These are phyloP conservation scores for Irena cyanogastra DNA, from an alignment of 2,113 vertebrate species.

Conservation along the genomic window DNA sequence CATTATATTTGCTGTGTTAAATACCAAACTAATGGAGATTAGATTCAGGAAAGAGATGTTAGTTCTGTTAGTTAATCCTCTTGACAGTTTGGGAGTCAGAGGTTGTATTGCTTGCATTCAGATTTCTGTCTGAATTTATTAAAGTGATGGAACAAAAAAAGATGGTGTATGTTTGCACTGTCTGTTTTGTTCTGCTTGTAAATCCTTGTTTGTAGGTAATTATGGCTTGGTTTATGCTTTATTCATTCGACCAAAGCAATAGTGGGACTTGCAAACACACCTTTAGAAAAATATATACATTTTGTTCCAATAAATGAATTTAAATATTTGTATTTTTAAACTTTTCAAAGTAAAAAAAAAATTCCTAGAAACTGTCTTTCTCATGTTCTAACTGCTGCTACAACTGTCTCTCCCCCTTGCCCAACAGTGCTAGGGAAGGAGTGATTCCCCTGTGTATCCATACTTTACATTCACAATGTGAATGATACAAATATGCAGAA, in stretches of 20 bases:
- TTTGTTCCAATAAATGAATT: neutral
- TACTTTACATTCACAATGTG: accelerated
- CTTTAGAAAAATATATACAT: neutral
- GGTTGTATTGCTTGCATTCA: neutral
- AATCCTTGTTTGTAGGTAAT: neutral
- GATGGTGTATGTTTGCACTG: neutral
- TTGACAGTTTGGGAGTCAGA: neutral
- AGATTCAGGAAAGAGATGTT: neutral
- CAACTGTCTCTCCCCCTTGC: neutral
- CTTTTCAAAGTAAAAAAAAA: neutral
- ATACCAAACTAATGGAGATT: neutral
- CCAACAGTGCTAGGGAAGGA: neutral
- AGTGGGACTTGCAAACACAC: neutral
- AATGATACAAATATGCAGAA: neutral
- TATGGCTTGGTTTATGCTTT: neutral
- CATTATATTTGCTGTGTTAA: neutral
- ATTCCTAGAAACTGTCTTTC: neutral
- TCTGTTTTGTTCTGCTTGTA: neutral
- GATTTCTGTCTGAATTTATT: constrained; percentile 8
- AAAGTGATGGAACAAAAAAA: neutral
- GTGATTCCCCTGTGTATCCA: neutral
- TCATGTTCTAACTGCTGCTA: neutral
- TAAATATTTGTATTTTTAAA: neutral
- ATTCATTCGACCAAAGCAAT: neutral
- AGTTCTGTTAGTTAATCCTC: neutral